phyloP scores from a whole-genome alignment of 2,113 vertebrate genomes.

The Suncus etruscus region DNA sequence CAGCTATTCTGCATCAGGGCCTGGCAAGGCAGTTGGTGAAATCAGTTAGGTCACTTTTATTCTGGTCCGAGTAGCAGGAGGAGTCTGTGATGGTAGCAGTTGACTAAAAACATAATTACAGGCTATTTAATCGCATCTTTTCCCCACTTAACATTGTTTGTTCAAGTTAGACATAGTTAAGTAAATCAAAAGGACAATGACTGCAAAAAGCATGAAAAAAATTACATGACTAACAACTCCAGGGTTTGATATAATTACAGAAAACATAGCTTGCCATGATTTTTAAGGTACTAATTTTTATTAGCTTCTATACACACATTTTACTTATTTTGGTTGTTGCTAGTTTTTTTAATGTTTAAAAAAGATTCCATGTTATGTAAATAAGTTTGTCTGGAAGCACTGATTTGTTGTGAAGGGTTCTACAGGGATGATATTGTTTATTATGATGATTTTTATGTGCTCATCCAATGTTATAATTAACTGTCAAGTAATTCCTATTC shows the following conservation, averaged over 20 bases:
- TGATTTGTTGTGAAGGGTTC: slow-evolving; percentile 78
- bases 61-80: slow-evolving; percentile 89
- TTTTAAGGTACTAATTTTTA: slow-evolving; percentile 89
- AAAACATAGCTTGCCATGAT: slow-evolving; percentile 87
- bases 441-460: slow-evolving; percentile 65
- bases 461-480: slow-evolving; percentile 72
- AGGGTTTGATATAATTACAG: slow-evolving; percentile 89
- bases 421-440: slow-evolving; percentile 76
- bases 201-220: slow-evolving; percentile 87
- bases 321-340: slow-evolving; percentile 76
- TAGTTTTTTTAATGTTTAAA: slow-evolving; percentile 72
- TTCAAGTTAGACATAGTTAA: slow-evolving; percentile 90
- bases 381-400: slow-evolving; percentile 77
- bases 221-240: slow-evolving; percentile 86
- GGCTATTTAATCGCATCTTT: slow-evolving; percentile 89
- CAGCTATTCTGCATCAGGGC: slow-evolving; percentile 88
- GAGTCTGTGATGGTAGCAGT: slow-evolving; percentile 88
- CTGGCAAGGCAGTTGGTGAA: slow-evolving; percentile 88
- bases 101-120: slow-evolving; percentile 91
- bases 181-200: slow-evolving; percentile 90
- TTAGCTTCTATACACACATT: slow-evolving; percentile 85
- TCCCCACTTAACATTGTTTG: slow-evolving; percentile 91
- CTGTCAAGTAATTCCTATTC: slow-evolving; percentile 67
- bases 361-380: slow-evolving; percentile 79
- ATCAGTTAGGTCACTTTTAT: slow-evolving; percentile 91